Evolutionary conservation across 2,797 vertebrate genomes (phyloP), one percentile per base, ranked within the genome.

Genomic region (Onychomys leucogaster): DNA sequence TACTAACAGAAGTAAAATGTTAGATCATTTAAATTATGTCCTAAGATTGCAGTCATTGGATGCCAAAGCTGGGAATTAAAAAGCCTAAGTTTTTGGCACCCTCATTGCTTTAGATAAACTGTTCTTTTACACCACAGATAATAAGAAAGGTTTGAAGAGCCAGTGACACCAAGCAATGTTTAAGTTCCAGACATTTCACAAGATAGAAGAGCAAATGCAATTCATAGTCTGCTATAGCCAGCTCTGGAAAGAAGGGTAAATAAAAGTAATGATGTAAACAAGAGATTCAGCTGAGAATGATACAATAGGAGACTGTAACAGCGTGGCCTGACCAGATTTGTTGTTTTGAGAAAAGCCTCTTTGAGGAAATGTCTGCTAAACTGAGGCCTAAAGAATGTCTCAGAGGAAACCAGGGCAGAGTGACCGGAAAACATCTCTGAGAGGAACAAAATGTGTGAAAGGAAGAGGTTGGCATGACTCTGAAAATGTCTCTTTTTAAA

Each of bases 61-160:
- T 41, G 41, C 43, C 61, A 93, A 27, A 96, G 25, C 27, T 55
- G 9, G 16, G 17, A 85, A 90, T 88, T 75, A 37, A 71, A 91
- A 19, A 81, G 76, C 5, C 4, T 46, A 46, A 37, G 17, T 65
- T 49, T 96, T 75, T 34, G 43, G 65, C 23, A 11, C 23, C 3
- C 16, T 91, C 29, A 90, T 43, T 93, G 89, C 63, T 65, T 93
- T 34, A 90, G 61, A 88, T 82, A 29, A 3, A 57, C 7, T 92
- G 2, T 73, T 89, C 46, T 85, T 32, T 81, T 80, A 55, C 9
- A 27, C 8, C 23, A 75, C 4, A 89, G 55, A 57, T 13, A 59
- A 9, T 82, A 61, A 91, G 29, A 59, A 94, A 59, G 17, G 76
- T n/a, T 59, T 69, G 34, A 55, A 91, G 41, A 92, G 32, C 25